These are phyloP conservation scores for Meta bourneti DNA, from an alignment of 2,888 invertebrate species.

Conservation along the genomic window DNA sequence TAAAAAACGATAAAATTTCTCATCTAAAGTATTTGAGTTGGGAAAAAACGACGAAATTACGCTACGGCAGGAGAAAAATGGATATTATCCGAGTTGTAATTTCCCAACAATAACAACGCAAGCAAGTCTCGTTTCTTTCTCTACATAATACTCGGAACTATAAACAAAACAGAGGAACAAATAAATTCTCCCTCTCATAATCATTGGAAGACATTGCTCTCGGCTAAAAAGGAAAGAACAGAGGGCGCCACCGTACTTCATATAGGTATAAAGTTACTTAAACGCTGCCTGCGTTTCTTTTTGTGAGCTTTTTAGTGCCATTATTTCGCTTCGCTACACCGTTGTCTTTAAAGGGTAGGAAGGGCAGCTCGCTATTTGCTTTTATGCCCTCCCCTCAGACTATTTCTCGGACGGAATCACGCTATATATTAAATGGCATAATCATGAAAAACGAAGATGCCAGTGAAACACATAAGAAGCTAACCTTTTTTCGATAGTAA, in stretches of 20 bases:
- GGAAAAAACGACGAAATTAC: background rate
- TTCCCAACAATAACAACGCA: background rate
- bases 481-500: no score
- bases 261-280: constrained; percentile 5
- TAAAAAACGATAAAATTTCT: constrained; percentile 13
- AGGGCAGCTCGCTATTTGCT: no score
- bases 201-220: constrained; percentile 15
- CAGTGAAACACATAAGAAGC: no score
- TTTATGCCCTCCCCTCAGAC: no score
- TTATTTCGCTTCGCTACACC: constrained; percentile 8
- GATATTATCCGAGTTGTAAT: constrained; percentile 16
- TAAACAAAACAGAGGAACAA: constrained; percentile 18
- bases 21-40: background rate
- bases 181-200: constrained; percentile 19
- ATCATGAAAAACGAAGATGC: no score
- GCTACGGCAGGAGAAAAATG: background rate
- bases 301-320: constrained; percentile 6
- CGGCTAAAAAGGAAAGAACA: background rate
- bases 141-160: constrained; percentile 2
- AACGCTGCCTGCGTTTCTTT: constrained; percentile 3
- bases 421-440: no score
- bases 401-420: no score
- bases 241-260: background rate
- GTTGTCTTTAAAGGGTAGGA: no score
- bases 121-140: background rate